Percentiles rank a stretch among this genome's conserved stretches.
Conservation (phyloP, 1,140 invertebrate species). For the Halesus radiatus region DNA sequence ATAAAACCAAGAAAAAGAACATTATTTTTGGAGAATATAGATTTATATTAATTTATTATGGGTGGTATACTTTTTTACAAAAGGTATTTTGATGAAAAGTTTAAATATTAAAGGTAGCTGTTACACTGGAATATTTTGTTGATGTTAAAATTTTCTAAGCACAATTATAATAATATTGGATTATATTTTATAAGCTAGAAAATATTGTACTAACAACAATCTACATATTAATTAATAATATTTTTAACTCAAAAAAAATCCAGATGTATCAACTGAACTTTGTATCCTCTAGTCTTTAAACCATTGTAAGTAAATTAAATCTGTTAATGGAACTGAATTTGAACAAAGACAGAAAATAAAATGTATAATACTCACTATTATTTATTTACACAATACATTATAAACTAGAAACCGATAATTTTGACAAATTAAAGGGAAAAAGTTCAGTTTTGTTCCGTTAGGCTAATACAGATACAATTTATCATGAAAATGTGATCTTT, state of each 20-base stretch:
- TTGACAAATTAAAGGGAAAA: not conserved
- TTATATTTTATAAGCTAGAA: slow-evolving; percentile 24
- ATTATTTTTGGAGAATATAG: slow-evolving; percentile 1
- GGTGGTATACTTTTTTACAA: not conserved
- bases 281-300: slow-evolving; percentile 33
- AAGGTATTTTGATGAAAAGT: slow-evolving; percentile 4
- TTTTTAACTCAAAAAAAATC: slow-evolving; percentile 20
- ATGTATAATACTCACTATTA: too few relatives aligned
- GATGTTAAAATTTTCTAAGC: slow-evolving; percentile 26
- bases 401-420: not conserved
- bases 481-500: slow-evolving; percentile 33
- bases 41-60: not conserved
- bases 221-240: slow-evolving; percentile 5
- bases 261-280: slow-evolving; percentile 32
- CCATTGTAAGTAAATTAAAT: slow-evolving; percentile 30
- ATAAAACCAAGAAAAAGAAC: not conserved
- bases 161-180: slow-evolving; percentile 16
- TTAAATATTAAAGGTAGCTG: slow-evolving; percentile 29
- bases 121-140: slow-evolving; percentile 42
- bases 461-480: slow-evolving; percentile 19
- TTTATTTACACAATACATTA: not conserved
- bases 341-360: not conserved
- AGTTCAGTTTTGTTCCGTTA: slow-evolving; percentile 9
- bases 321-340: slow-evolving; percentile 12
- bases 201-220: slow-evolving; percentile 31